Evolutionary conservation across 1,140 invertebrate species (phyloP), one percentile per base, ranked within the genome.

Genomic region (Lutraria rhynchaena): DNA sequence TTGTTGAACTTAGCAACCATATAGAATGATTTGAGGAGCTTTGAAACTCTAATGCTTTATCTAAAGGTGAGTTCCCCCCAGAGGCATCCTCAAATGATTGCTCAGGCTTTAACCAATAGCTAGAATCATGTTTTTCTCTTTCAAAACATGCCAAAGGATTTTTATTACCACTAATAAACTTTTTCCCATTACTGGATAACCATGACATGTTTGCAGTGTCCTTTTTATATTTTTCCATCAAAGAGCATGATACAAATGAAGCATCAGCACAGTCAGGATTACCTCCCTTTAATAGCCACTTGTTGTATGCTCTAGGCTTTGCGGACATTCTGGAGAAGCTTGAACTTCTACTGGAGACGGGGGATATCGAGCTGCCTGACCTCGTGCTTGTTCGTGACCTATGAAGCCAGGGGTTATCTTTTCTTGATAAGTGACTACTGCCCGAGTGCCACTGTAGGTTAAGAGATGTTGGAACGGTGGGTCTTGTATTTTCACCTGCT

Each of bases 151-250:
- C 31, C n/a, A 69, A 53, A 22, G 65, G 63, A 46, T 80, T 80
- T 15, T 57, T 35, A 58, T 22, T 46, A 44, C 49, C 37, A 1
- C 13, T 11, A 22, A 44, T 4, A 11, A 31, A n/a, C 4, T 44
- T 75, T 15, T 76, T 57, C 13, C 35, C 49, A 49, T 80, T 65
- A 65, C 11, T 53, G 22, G 57, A 44, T 5, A 80, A 4, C 76
- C 76, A 80, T 9, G 49, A 41, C n/a, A 80, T 27, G 41, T 70
- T 58, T 4, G 63, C 53, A 17, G 37, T 24, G 44, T 70, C 76
- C 15, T 35, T 37, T 41, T 80, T 51, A 60, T 57, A 70, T 69
- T 80, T 80, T 27, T 80, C 76, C 53, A 80, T 69, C 5, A 77
- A 29, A 15, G 65, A 37, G 33, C 35, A 60, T 24, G 24, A 19